Evolutionary conservation across 1,140 invertebrate genomes (phyloP), one percentile per base, ranked within the genome.

Genomic region (Anadara kagoshimensis): DNA sequence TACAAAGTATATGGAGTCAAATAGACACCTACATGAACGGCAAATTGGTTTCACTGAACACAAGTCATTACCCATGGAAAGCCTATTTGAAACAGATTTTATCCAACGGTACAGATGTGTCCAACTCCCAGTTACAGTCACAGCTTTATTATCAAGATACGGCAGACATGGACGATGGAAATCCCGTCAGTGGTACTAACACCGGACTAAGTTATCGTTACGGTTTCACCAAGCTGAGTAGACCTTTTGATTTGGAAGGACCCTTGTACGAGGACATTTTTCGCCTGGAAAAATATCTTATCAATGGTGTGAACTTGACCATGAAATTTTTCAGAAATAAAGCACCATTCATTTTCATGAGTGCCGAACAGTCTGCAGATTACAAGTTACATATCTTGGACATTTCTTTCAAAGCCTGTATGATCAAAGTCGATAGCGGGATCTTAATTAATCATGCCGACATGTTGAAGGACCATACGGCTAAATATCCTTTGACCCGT

Each of bases 21-120:
- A 67, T 78, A 5, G 76, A 78, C 47, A 20, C 54, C 2, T 65
- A 61, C 47, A 61, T 78, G 66, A 78, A 78, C 54, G 61, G 47
- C 11, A 74, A 69, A 56, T 36, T 78, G 41, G 67, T 78, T 2
- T 73, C 70, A 3, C 53, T 72, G 36, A 72, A 72, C 44, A 65
- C 69, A 72, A 72, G 36, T 41, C 22, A 72, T 56, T 73, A 73
- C 24, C 63, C 63, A 1, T 73, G 70, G 70, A 73, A 73, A 66
- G 70, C 63, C 11, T 73, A 73, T 61, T 16, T 73, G 18, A 73
- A 73, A 18, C 43, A 61, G 2, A 20, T 73, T 20, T 44, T 72
- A 8, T 72, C 62, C 14, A 56, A 49, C 22, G 69, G 62, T n/a
- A 45, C 5, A 18, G 61, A 65, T 58, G 61, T n/a, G 1, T 11